Percentiles rank a stretch among this genome's conserved stretches.
phyloP scores from a whole-genome alignment of 2,113 vertebrate genomes.

The Siniperca knerii region DNA sequence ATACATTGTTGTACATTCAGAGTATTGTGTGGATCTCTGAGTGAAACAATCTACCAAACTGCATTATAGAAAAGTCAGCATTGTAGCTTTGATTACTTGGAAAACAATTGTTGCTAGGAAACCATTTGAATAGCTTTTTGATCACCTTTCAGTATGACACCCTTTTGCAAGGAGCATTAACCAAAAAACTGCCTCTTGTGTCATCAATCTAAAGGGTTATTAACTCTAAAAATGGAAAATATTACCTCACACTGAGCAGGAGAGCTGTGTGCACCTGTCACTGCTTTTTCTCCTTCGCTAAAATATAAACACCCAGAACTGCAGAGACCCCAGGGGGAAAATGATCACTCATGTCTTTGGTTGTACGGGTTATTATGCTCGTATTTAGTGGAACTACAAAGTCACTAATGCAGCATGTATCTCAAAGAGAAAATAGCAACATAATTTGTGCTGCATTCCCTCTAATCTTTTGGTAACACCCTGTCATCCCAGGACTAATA shows the following conservation, averaged over 20 bases:
- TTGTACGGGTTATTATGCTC: constrained; percentile 12
- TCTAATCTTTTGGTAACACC: constrained; percentile 53
- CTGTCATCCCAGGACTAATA: constrained; percentile 52
- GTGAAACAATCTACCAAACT: constrained; percentile 9
- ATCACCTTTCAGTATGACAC: constrained; percentile 6
- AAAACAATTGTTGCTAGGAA: constrained; percentile 14
- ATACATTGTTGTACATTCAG: too few species aligned
- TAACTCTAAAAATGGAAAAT: constrained; percentile 49
- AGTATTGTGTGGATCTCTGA: constrained; percentile 12
- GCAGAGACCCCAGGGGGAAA: background rate
- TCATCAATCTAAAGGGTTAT: constrained; percentile 10
- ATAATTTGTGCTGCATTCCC: constrained; percentile 33
- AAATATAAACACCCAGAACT: constrained; percentile 18
- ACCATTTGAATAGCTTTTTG: constrained; percentile 41
- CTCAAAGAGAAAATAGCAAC: constrained; percentile 22
- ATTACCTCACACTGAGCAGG: constrained; percentile 20
- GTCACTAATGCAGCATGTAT: background rate
- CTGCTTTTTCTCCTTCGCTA: background rate
- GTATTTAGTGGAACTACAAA: constrained; percentile 31
- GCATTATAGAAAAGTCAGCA: background rate
- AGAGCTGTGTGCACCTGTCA: constrained; percentile 37
- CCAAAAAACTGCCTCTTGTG: background rate
- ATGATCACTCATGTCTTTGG: constrained; percentile 3
- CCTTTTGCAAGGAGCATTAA: background rate
- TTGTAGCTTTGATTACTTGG: constrained; percentile 47